Evolutionary conservation across 2,113 vertebrate genomes (phyloP).

Genomic region (Hirundichthys speculiger): DNA sequence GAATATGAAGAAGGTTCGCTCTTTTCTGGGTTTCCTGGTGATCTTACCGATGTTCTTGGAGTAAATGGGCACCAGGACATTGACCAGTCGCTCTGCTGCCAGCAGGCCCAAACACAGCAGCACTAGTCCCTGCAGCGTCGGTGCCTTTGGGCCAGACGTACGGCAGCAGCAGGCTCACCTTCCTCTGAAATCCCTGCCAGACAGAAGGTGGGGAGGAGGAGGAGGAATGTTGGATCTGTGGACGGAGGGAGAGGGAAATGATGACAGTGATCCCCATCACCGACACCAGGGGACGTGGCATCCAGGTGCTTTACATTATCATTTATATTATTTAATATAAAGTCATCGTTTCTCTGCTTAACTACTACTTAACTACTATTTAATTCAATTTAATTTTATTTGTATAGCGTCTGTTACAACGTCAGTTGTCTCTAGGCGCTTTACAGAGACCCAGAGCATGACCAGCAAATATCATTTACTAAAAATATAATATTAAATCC

Average conservation of each 20-base stretch:
- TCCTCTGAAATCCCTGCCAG: constrained; percentile 83
- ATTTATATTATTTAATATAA: too few relatives aligned
- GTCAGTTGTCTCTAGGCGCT: too few relatives aligned
- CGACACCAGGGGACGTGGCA: too few relatives aligned
- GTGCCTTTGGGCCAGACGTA: constrained; percentile 87
- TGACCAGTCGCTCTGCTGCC: constrained; percentile 85
- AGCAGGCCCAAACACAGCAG: constrained; percentile 86
- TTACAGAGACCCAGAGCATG: too few relatives aligned
- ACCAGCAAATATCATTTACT: too few relatives aligned
- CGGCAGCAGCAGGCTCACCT: constrained; percentile 83
- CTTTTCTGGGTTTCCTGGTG: background rate
- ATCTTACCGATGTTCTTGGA: constrained; percentile 90
- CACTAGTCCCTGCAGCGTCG: constrained; percentile 83
- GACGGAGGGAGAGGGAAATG: background rate
- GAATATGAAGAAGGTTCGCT: too few relatives aligned
- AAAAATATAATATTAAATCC: too few relatives aligned
- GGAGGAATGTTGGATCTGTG: constrained; percentile 36
- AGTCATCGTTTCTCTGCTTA: too few relatives aligned
- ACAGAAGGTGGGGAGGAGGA: constrained; percentile 50
- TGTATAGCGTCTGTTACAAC: too few relatives aligned
- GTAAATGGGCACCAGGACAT: constrained; percentile 90
- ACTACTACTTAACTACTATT: too few relatives aligned
- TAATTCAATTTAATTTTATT: too few relatives aligned
- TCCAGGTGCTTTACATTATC: too few relatives aligned
- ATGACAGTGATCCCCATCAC: background rate